Base-by-base conservation (phyloP, 1,140 invertebrate genomes). In the Orchesella cincta region DNA sequence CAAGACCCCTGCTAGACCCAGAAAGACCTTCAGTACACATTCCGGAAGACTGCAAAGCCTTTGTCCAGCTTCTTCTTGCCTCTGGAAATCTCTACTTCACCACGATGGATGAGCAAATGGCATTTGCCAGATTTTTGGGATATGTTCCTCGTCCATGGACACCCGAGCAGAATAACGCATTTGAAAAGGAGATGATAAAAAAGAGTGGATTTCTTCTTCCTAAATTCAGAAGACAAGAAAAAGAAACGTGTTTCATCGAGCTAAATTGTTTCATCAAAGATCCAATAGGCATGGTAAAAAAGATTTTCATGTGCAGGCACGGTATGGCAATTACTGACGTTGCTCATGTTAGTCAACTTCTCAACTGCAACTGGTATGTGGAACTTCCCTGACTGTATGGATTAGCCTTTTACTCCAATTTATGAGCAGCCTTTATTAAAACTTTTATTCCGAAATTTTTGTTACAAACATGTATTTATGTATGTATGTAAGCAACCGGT, bases 161-260 rank as follows among this genome's bases (percentile, higher is more conserved):
- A 31, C 3, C 62, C 3, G 62, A 67, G n/a, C 62, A 67, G 62
- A 67, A 31, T 26, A 67, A 67, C n/a, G 62, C 62, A 1, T 67
- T 67, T 31, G 62, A 67, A 33, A 67, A 67, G n/a, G 62, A 67
- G n/a, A 31, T 67, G 26, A 67, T 67, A 8, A 67, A 67, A 67
- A 67, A 67, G 31, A 31, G 26, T 31, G 62, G 62, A 8, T 67
- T 67, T 23, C 62, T 67, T 23, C 31, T 67, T 26, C 62, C 62
- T 12, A 67, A 67, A 33, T 67, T 18, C 62, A 29, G 62, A 31
- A 29, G 31, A 67, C 62, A 67, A 31, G 31, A 67, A 31, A 67
- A 31, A 29, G 62, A 67, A 1, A 31, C 26, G 3, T 67, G 62
- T 31, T 29, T 14, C 3, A 67, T 67, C 33, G 62, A 67, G 31